Evolutionary conservation across 2,888 invertebrate genomes (phyloP).

Genomic region (Drosophila subsilvestris): DNA sequence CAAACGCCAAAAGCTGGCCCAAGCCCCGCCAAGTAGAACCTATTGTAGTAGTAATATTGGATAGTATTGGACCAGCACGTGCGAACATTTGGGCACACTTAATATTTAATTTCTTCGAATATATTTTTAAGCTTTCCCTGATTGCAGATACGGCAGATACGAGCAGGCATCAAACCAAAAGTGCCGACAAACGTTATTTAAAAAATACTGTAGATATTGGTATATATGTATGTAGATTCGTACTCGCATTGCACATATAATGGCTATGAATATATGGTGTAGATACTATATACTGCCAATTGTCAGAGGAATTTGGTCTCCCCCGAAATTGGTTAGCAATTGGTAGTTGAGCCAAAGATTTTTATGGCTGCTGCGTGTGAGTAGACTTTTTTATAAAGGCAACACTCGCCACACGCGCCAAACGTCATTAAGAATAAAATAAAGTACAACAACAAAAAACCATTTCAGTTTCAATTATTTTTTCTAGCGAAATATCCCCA

Average conservation of each 20-base stretch:
- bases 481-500: slow-evolving; percentile 40
- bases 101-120: neutral
- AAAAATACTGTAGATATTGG: neutral
- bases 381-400: slow-evolving; percentile 20
- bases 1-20: slow-evolving; percentile 19
- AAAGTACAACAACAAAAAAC: neutral
- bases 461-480: slow-evolving; percentile 41
- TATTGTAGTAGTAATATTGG: no score
- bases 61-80: slow-evolving; percentile 18
- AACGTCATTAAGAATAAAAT: slow-evolving; percentile 34
- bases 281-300: neutral
- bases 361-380: slow-evolving; percentile 54
- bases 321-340: slow-evolving; percentile 54
- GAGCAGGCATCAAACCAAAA: slow-evolving; percentile 3
- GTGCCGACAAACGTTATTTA: slow-evolving; percentile 13
- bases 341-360: slow-evolving; percentile 44
- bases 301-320: slow-evolving; percentile 19
- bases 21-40: no score
- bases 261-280: neutral
- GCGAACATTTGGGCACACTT: neutral
- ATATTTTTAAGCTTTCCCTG: slow-evolving; percentile 1
- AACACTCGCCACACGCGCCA: slow-evolving; percentile 37
- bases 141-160: neutral
- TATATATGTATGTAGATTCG: slow-evolving; percentile 8
- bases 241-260: neutral